Evolutionary conservation across 2,888 invertebrate genomes (phyloP).

Genomic region (Lordiphosa andalusiaca): DNA sequence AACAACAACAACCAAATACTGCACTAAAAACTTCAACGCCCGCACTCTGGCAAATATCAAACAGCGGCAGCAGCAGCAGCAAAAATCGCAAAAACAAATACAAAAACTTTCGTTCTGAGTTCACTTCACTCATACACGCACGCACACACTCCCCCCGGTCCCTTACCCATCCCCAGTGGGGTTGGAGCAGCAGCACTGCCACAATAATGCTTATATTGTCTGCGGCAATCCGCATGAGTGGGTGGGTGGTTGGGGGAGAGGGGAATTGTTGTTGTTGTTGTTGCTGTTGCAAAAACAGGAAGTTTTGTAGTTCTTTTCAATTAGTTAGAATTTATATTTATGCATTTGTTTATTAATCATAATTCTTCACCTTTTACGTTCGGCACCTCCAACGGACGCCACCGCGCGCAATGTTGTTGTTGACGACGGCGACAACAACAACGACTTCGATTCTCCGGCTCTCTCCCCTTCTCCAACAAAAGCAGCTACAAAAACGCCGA

Average conservation of each 20-base stretch:
- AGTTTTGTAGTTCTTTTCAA: conserved; percentile 53
- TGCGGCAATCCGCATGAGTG: conserved; percentile 64
- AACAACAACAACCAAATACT: conserved; percentile 48
- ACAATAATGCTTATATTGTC: conserved; percentile 74
- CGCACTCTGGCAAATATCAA: conserved; percentile 63
- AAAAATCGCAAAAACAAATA: conserved; percentile 53
- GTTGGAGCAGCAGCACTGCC: conserved; percentile 36
- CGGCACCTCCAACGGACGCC: conserved; percentile 47
- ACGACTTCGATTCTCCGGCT: conserved; percentile 12
- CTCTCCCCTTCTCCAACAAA: conserved; percentile 1
- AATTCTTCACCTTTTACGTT: conserved; percentile 46
- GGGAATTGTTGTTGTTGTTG: neutral
- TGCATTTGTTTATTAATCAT: conserved; percentile 47
- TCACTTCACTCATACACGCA: conserved; percentile 21
- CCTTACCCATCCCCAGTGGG: conserved; percentile 13
- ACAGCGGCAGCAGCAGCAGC: conserved; percentile 20
- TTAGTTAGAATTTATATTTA: conserved; percentile 49
- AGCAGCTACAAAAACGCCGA: conserved; percentile 34
- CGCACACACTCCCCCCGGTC: neutral
- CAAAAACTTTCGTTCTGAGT: conserved; percentile 60
- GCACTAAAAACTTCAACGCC: conserved; percentile 74
- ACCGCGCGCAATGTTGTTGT: conserved; percentile 21
- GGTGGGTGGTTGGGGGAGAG: conserved; percentile 3
- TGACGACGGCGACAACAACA: conserved; percentile 22
- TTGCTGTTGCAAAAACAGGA: conserved; percentile 43